A percentile compares a stretch with the other conserved stretches of the same genome.
phyloP scores from a whole-genome alignment of 2,797 vertebrate species.

The Sylvilagus floridanus region DNA sequence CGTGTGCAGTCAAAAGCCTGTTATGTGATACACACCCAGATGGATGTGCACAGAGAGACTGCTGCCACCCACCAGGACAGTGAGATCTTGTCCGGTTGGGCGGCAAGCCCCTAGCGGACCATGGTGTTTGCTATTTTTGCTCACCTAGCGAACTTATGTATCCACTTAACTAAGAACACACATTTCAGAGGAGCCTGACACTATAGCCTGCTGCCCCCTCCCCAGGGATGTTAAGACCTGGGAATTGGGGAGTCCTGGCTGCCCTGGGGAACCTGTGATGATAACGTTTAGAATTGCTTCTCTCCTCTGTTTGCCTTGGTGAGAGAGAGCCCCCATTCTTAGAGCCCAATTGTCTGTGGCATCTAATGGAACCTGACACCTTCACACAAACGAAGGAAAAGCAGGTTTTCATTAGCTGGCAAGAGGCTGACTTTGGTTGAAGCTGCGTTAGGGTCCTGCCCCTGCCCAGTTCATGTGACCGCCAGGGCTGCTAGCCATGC shows the following conservation, averaged over 20 bases:
- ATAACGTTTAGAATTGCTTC: conserved; percentile 35
- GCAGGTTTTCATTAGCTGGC: conserved; percentile 64
- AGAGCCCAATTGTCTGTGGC: conserved; percentile 8
- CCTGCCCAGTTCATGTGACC: background rate
- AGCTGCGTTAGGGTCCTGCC: background rate
- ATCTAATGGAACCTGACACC: conserved; percentile 62
- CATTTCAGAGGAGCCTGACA: background rate
- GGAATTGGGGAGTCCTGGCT: background rate
- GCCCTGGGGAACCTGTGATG: background rate
- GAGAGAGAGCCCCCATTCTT: conserved; percentile 65
- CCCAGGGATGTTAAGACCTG: background rate
- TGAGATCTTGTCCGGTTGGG: background rate
- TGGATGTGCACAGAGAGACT: background rate
- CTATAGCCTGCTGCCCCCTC: background rate
- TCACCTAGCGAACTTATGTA: conserved; percentile 45
- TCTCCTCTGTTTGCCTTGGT: conserved; percentile 1
- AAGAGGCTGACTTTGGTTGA: conserved; percentile 39
- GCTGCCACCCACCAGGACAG: background rate
- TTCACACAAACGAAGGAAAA: conserved; percentile 65
- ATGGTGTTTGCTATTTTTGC: background rate
- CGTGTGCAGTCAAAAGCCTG: background rate
- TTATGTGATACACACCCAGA: conserved; percentile 14
- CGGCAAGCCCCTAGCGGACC: background rate
- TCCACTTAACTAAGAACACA: conserved; percentile 35
- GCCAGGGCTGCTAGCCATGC: accelerated